Evolutionary conservation across 2,888 invertebrate species (phyloP), one percentile per base, ranked within the genome.

Genomic region (Andrena flavipes): DNA sequence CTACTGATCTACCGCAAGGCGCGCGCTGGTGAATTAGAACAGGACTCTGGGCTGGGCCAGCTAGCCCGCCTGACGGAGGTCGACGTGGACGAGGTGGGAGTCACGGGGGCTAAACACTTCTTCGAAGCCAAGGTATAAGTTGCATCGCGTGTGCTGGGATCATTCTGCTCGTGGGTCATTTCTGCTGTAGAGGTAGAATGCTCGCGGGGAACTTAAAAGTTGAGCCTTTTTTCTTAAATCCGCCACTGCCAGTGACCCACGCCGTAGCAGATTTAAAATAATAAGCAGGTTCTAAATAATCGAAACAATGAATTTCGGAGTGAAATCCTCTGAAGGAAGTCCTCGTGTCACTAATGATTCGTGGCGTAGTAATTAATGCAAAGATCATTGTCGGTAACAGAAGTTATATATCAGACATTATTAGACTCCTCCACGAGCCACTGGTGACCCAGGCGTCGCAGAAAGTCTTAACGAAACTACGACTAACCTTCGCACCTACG

Each of bases 21-120:
- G 0, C 96, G 97, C 82, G 97, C 98, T 26, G 99, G 99, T 0
- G 98, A 99, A 94, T 95, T 99, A 76, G 96, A 96, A 87, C 96
- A 96, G 64, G 97, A 98, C 92, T 98, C 98, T 16, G 99, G 98
- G 0, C 95, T 99, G 72, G 96, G 96, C 84, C 97, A 98, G 84
- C 94, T 99, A 89, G 99, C 98, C 8, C 95, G 96, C 86, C 95
- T 99, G 42, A 97, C 98, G 6, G 99, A 99, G 94, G 97, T 99
- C 79, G 97, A 98, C 92, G 99, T 99, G 0, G 98, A 98, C 86
- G 97, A 98, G 95, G 98, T 98, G 26, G 99, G 99, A 0, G 99
- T 99, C 0, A 97, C 97, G 85, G 99, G 98, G 16, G 99, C 99
- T 49, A 99, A 99, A 93, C 97, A 97, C 92, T 99, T 99, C 95